Evolutionary conservation across 2,113 vertebrate genomes (phyloP).

Genomic region (Brachirus orientalis): DNA sequence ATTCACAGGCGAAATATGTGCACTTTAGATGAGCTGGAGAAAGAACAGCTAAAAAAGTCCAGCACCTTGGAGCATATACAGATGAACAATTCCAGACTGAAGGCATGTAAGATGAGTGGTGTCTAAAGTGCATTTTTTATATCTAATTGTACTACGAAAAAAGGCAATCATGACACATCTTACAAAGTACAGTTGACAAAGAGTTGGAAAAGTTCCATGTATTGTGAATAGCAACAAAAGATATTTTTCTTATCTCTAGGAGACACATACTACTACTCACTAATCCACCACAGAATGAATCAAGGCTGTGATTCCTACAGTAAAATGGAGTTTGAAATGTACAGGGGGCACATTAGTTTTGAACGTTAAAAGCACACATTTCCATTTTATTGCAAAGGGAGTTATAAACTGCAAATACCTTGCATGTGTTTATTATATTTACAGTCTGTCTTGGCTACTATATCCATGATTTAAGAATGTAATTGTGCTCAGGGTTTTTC

Average conservation of each 20-base stretch:
- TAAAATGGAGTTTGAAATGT: background rate
- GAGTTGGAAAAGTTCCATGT: background rate
- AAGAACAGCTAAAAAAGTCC: constrained; percentile 87
- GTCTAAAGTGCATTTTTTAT: background rate
- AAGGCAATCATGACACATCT: no score
- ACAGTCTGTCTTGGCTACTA: background rate
- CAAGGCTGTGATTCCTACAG: constrained; percentile 3
- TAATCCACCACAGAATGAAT: background rate
- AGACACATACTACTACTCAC: no score
- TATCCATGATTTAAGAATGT: background rate
- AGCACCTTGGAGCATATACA: constrained; percentile 93
- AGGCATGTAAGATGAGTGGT: constrained; percentile 75
- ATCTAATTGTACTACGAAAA: background rate
- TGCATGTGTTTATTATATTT: no score
- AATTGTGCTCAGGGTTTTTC: background rate
- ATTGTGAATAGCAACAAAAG: background rate
- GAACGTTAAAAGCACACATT: background rate
- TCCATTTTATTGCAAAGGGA: background rate
- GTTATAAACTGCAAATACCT: no score
- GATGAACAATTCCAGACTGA: constrained; percentile 89
- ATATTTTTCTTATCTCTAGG: background rate
- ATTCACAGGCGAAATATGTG: constrained; percentile 86
- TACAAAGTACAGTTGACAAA: no score
- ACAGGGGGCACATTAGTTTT: background rate
- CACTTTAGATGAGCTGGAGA: constrained; percentile 89